Percentiles rank a stretch among this genome's conserved stretches.
phyloP scores from a whole-genome alignment of 1,140 invertebrate genomes.

The Chlorops oryzae region DNA sequence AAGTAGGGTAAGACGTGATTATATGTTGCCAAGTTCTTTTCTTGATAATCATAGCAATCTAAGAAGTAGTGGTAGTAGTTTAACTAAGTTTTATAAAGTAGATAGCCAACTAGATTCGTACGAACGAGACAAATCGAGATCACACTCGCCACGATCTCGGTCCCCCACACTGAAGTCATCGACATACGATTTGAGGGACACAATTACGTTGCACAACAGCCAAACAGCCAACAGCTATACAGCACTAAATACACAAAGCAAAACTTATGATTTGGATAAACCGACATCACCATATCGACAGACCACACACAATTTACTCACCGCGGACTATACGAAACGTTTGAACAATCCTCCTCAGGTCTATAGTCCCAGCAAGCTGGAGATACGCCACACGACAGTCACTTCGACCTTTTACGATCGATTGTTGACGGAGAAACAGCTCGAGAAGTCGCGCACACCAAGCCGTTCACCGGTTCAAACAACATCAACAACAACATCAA shows the following conservation, averaged over 20 bases:
- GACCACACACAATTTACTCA: constrained; percentile 14
- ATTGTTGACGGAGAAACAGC: constrained; percentile 40
- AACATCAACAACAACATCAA: constrained; percentile 18
- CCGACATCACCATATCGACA: constrained; percentile 34
- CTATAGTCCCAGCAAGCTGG: constrained; percentile 40
- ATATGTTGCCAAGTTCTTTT: constrained; percentile 43
- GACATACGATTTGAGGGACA: constrained; percentile 32
- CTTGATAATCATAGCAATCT: constrained; percentile 39
- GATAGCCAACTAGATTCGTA: constrained; percentile 47
- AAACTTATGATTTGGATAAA: constrained; percentile 15
- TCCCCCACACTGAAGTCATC: constrained; percentile 35
- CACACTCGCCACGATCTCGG: constrained; percentile 34
- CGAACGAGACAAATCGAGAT: constrained; percentile 27
- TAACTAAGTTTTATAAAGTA: constrained; percentile 48
- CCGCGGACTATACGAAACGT: constrained; percentile 8
- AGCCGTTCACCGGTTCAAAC: constrained; percentile 36
- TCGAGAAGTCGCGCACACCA: constrained; percentile 32
- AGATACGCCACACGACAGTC: constrained; percentile 45
- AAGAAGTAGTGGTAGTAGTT: constrained; percentile 45
- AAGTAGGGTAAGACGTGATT: constrained; percentile 48
- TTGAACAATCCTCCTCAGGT: constrained; percentile 26
- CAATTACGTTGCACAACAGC: constrained; percentile 11
- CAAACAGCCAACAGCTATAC: constrained; percentile 8
- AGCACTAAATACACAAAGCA: constrained; percentile 14
- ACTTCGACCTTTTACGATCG: constrained; percentile 47